Evolutionary conservation across 2,113 vertebrate genomes (phyloP).

Genomic region (Spea bombifrons): DNA sequence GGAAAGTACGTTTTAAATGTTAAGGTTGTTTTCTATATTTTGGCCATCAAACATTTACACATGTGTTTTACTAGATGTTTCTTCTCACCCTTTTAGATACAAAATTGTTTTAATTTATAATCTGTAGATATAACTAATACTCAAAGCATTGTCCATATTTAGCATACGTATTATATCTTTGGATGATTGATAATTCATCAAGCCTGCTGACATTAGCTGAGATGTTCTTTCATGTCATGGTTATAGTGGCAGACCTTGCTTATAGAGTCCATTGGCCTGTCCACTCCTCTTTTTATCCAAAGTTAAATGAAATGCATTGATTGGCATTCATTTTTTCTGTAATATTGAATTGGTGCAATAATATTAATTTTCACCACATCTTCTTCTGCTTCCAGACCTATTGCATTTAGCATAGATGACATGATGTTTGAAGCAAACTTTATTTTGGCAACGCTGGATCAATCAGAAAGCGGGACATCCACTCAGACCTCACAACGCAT

Average conservation of each 20-base stretch:
- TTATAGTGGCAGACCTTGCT: too few relatives aligned
- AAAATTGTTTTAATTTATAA: too few relatives aligned
- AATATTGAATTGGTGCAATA: background rate
- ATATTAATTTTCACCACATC: background rate
- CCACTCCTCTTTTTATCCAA: too few relatives aligned
- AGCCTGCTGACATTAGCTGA: too few relatives aligned
- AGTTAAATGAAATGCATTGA: too few relatives aligned
- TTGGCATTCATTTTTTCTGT: too few relatives aligned
- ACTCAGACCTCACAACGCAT: constrained; percentile 50
- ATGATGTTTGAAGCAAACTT: constrained; percentile 79
- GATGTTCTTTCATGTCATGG: too few relatives aligned
- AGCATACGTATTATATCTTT: too few relatives aligned
- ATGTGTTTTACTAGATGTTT: background rate
- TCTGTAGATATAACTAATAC: too few relatives aligned
- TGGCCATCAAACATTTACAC: background rate
- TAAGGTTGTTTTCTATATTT: background rate
- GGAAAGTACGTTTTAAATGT: constrained; percentile 72
- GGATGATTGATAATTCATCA: too few relatives aligned
- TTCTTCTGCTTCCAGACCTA: constrained; percentile 67
- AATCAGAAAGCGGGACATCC: constrained; percentile 53
- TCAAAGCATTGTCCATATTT: too few relatives aligned
- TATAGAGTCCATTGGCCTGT: too few relatives aligned
- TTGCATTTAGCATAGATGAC: constrained; percentile 81
- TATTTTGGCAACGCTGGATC: constrained; percentile 78
- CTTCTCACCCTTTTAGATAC: background rate